Conservation (phyloP, 2,113 vertebrate species). For the Aldabrachelys gigantea region DNA sequence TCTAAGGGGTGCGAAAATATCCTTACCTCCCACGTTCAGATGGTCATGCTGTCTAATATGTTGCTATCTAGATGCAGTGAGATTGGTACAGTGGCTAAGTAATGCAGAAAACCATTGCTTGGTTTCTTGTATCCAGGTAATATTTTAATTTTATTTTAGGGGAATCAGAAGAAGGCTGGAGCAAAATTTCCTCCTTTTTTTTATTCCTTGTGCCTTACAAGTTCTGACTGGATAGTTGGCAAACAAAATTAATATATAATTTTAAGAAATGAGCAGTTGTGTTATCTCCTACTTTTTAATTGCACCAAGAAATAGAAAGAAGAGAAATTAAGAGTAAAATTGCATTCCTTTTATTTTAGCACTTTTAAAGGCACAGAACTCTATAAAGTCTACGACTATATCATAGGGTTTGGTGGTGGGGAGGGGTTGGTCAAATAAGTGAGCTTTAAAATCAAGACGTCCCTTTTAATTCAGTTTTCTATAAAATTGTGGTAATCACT, state of each 20-base stretch:
- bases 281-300: background rate
- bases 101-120: background rate
- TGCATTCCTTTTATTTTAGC: background rate
- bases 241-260: background rate
- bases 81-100: background rate
- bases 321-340: background rate
- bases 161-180: background rate
- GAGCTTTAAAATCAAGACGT: conserved; percentile 13
- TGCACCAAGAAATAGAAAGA: background rate
- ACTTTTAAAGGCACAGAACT: background rate
- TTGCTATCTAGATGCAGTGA: background rate
- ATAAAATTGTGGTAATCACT: conserved; percentile 30
- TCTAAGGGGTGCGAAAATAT: conserved; percentile 15
- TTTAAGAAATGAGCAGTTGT: background rate
- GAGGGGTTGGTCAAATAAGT: background rate
- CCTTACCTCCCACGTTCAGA: conserved; percentile 2
- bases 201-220: background rate
- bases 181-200: background rate
- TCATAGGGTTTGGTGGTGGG: background rate
- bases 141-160: conserved; percentile 11
- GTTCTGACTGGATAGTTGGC: background rate
- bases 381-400: background rate
- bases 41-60: background rate
- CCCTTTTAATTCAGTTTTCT: background rate
- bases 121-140: background rate